These are phyloP conservation scores for Kryptolebias ocellatus DNA, from an alignment of 2,797 vertebrate species.

Conservation along the genomic window DNA sequence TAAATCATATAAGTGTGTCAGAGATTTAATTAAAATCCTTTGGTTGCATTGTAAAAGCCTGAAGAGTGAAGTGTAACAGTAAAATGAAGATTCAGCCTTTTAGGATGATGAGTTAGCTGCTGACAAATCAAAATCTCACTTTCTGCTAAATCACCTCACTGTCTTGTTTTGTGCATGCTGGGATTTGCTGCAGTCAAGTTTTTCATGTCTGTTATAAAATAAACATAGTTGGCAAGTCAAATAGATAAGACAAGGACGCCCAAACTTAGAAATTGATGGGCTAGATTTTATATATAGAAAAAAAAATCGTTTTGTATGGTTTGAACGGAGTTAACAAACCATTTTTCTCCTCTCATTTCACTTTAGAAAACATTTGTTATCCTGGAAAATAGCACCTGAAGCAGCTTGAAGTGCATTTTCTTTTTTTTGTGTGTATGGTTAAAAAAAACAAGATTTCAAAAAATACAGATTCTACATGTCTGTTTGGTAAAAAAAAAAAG, in stretches of 20 bases:
- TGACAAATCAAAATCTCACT: conserved; percentile 65
- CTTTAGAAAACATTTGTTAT: too few relatives aligned
- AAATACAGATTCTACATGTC: too few relatives aligned
- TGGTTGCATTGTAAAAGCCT: conserved; percentile 24
- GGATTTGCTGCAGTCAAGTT: conserved; percentile 38
- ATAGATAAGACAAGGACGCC: too few relatives aligned
- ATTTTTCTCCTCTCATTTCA: too few relatives aligned
- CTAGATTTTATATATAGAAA: background rate
- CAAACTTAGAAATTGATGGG: background rate
- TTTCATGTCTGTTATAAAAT: conserved; percentile 20
- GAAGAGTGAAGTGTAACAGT: conserved; percentile 37
- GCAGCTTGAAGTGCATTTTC: too few relatives aligned
- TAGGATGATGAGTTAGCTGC: conserved; percentile 63
- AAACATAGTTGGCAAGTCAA: background rate
- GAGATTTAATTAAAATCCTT: conserved; percentile 28
- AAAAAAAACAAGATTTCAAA: too few relatives aligned
- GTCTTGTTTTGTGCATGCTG: conserved; percentile 25
- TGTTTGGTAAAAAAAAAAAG: too few relatives aligned
- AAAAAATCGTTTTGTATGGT: too few relatives aligned
- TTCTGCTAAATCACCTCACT: conserved; percentile 44
- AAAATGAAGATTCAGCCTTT: conserved; percentile 67
- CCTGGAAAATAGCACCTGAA: too few relatives aligned
- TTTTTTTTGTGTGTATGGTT: too few relatives aligned
- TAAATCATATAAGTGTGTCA: background rate
- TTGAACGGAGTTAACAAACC: too few relatives aligned